Evolutionary conservation across 2,888 invertebrate species (phyloP).

Genomic region (Hymenopus coronatus): DNA sequence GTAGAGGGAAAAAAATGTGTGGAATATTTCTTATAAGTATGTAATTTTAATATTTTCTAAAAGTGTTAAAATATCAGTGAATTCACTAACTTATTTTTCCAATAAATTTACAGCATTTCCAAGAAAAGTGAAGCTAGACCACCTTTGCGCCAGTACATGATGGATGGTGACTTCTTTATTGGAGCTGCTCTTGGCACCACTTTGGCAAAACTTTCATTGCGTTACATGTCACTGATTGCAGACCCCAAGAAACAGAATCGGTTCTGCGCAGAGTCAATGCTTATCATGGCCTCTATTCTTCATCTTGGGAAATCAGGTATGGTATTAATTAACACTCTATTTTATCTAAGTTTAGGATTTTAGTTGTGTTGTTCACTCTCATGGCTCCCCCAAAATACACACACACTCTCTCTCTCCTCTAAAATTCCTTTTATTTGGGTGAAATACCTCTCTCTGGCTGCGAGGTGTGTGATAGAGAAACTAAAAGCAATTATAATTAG

Average conservation of each 20-base stretch:
- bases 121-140: slow-evolving; percentile 69
- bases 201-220: slow-evolving; percentile 83
- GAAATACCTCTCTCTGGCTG: too few species aligned
- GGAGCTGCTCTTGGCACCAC: slow-evolving; percentile 90
- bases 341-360: too few species aligned
- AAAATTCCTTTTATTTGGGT: too few species aligned
- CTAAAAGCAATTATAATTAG: too few species aligned
- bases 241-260: slow-evolving; percentile 53
- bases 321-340: slow-evolving; percentile 15
- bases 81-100: background rate
- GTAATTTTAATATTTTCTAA: too few species aligned
- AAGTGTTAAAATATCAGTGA: too few species aligned
- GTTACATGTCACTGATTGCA: slow-evolving; percentile 55
- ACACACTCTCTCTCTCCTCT: too few species aligned
- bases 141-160: slow-evolving; percentile 79
- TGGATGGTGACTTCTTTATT: slow-evolving; percentile 95
- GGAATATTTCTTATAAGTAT: too few species aligned
- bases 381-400: too few species aligned
- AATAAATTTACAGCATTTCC: slow-evolving; percentile 39
- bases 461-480: too few species aligned
- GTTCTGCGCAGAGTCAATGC: slow-evolving; percentile 78
- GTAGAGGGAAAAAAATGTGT: too few species aligned
- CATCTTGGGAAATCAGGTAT: slow-evolving; percentile 77
- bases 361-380: too few species aligned
- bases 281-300: slow-evolving; percentile 81